These are phyloP conservation scores for Momotus momota DNA, from an alignment of 2,797 vertebrate genomes.

Conservation along the genomic window DNA sequence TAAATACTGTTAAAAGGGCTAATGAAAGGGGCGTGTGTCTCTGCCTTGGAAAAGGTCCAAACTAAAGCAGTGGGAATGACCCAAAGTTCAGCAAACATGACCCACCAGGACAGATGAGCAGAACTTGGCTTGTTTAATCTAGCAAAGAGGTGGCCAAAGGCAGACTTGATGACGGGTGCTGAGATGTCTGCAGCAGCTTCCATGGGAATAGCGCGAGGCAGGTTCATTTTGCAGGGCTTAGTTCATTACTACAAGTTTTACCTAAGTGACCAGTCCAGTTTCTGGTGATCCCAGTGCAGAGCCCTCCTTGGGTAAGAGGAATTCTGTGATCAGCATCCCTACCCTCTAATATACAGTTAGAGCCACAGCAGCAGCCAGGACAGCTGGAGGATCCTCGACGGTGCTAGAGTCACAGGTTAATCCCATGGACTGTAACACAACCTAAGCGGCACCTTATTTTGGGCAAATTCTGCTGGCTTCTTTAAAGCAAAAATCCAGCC, in stretches of 20 bases:
- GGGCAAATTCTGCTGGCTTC: constrained; percentile 12
- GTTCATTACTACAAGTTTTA: neutral
- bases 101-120: neutral
- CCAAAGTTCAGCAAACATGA: neutral
- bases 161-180: neutral
- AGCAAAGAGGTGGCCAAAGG: neutral
- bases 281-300: neutral
- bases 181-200: neutral
- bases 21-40: neutral
- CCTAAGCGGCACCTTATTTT: neutral
- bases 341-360: neutral
- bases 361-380: neutral
- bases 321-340: neutral
- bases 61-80: neutral
- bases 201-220: neutral
- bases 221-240: accelerated
- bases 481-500: constrained; percentile 58
- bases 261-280: neutral
- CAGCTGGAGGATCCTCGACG: accelerated
- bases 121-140: neutral
- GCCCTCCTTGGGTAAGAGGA: neutral
- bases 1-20: neutral
- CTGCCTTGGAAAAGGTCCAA: neutral
- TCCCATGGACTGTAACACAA: neutral
- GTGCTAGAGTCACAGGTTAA: neutral